Base-by-base conservation (phyloP, 2,113 vertebrate species). In the Paradisaea rubra region DNA sequence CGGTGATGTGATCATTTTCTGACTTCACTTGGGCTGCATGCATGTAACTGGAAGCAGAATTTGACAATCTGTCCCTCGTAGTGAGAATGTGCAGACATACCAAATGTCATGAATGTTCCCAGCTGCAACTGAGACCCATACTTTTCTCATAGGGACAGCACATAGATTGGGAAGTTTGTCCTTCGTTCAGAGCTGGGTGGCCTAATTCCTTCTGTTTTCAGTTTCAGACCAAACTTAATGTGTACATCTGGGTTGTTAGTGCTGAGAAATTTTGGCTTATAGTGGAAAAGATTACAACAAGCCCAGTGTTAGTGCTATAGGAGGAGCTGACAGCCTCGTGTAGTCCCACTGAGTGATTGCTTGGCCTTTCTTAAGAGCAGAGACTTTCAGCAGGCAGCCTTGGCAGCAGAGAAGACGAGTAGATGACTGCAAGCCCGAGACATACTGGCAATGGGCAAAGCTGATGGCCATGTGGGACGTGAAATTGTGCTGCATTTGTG, bases 41-140 rank as follows among this genome's bases (percentile, higher is more conserved):
- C n/a, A 33, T 72, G 65, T 91, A 97, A 95, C 80, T 86, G 64
- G 91, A 95, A 95, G 87, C 95, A 95, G 88, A 95, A 95, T 91
- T 82, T 91, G 89, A 94, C 91, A 94, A 73, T 93, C 82, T 90
- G 94, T 95, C 95, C 91, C 69, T 95, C 10, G 23, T 82, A 94
- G 74, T 91, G 96, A 97, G 94, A 96, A 91, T 96, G 71, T 95
- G 94, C 92, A 97, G 96, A 95, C 88, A 91, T 92, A 97, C 94
- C 71, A 95, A 96, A 93, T 94, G 76, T 93, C 93, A 93, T 96
- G 96, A 96, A 96, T 95, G 93, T 68, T 97, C 96, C 93, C 96
- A 97, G 95, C 89, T 97, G 96, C 78, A 96, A 95, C 49, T 37
- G 57, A 96, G 88, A 92, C 74, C 69, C 89, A 71, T 91, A 77